phyloP scores from a whole-genome alignment of 2,888 invertebrate species.

The Melinaea marsaeus region DNA sequence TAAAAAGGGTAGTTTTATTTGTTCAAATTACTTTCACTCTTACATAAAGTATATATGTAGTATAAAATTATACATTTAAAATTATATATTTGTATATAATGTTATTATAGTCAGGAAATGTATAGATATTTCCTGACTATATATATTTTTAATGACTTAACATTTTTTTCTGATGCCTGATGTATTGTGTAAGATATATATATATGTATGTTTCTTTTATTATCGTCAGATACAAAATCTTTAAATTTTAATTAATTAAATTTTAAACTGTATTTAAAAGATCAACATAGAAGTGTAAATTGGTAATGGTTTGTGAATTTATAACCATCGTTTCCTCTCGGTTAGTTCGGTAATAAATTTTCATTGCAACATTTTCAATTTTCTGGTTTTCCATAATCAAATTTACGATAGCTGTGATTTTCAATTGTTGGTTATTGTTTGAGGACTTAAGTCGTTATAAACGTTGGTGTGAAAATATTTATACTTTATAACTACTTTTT shows the following conservation, averaged over 20 bases:
- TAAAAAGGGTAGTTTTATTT: no score
- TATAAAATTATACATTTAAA: no score
- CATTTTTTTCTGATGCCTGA: no score
- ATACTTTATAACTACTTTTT: no score
- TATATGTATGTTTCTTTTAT: not conserved
- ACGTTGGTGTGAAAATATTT: no score
- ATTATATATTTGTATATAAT: no score
- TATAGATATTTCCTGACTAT: no score
- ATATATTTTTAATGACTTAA: no score
- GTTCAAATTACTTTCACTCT: no score
- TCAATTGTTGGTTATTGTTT: conserved; percentile 20
- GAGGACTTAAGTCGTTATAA: conserved; percentile 11
- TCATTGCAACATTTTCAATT: conserved; percentile 25
- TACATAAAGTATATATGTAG: no score
- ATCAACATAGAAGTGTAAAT: conserved; percentile 42
- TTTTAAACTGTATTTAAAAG: conserved; percentile 34
- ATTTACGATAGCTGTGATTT: conserved; percentile 13
- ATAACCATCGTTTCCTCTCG: conserved; percentile 30
- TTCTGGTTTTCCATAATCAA: conserved; percentile 22
- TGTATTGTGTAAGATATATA: no score
- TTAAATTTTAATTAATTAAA: not conserved
- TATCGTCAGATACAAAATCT: not conserved
- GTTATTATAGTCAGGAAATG: no score
- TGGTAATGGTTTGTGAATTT: conserved; percentile 40
- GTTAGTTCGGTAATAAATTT: conserved; percentile 28